Evolutionary conservation across 2,797 vertebrate species (phyloP).

Genomic region (Urophycis tenuis): DNA sequence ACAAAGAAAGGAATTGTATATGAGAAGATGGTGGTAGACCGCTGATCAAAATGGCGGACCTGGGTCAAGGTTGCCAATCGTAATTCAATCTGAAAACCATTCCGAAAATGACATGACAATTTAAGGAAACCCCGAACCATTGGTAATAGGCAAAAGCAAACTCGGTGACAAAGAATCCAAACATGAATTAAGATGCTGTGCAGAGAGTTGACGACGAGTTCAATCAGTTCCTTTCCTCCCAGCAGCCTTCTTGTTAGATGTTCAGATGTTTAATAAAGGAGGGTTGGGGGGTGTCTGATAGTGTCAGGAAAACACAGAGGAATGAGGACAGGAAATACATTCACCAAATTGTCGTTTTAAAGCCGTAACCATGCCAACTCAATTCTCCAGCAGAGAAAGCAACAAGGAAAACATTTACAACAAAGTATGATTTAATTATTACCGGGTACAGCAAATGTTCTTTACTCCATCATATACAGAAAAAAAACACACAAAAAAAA

Average conservation of each 20-base stretch:
- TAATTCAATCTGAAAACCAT: background rate
- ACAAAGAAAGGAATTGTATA: background rate
- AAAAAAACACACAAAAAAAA: no score
- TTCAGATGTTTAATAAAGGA: background rate
- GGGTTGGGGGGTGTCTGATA: background rate
- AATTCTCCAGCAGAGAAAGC: background rate
- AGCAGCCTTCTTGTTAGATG: background rate
- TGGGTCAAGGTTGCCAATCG: background rate
- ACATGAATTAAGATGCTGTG: background rate
- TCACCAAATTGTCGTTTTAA: background rate
- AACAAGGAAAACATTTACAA: background rate
- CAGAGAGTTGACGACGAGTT: background rate
- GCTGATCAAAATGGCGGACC: background rate
- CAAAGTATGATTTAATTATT: background rate
- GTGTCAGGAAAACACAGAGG: background rate
- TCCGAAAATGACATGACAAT: background rate
- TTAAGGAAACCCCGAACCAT: background rate
- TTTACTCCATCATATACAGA: no score
- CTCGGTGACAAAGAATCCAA: background rate
- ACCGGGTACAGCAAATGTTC: background rate
- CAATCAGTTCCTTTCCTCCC: background rate
- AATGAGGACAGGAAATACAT: background rate
- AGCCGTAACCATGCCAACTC: background rate
- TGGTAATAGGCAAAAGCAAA: background rate
- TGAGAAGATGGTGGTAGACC: background rate